Base-by-base conservation (phyloP, 2,797 vertebrate species). In the Silurus aristotelis region DNA sequence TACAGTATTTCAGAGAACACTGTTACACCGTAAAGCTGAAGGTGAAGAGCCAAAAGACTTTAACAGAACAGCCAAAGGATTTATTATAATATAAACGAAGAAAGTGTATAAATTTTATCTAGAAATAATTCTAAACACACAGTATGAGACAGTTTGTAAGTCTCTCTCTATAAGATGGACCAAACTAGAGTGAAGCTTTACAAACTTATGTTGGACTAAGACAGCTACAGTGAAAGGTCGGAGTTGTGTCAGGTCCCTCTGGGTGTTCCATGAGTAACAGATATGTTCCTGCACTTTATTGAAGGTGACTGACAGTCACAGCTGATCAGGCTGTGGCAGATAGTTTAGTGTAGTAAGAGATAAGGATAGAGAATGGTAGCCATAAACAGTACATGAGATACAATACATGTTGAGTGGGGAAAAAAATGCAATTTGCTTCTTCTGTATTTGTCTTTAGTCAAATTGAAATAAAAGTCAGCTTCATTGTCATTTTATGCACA, bases 231-330 rank as follows among this genome's bases (percentile, higher is more conserved):
- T 75, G n/a, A 55, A 22, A 56, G 68, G 38, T 48, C 86, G 87
- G 77, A 85, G 88, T 73, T 83, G 79, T 72, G 87, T 90, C 56
- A 89, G 70, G 78, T 84, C 87, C 77, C 68, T 85, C 12, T 22
- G 38, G 43, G 67, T 80, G 70, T 19, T 55, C 48, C 87, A 80
- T 92, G 90, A 89, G 89, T 89, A 89, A 91, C 91, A 93, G 92
- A 89, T 91, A 94, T 92, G 94, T 94, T 94, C 92, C 93, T 92
- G 91, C 87, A 92, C 83, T 82, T 31, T 17, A 68, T 38, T 25
- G 27, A 9, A 91, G 87, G 83, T 48, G 77, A 88, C 58, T 70
- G 85, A 85, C 80, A 72, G 82, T 52, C 77, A 70, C 87, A 90
- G 89, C 85, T 90, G 87, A 70, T 52, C 43, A 46, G 70, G 60